A percentile compares a stretch with the other conserved stretches of the same genome.
Evolutionary conservation across 2,888 invertebrate species (phyloP).

Genomic region (Aproaerema taeniolella): DNA sequence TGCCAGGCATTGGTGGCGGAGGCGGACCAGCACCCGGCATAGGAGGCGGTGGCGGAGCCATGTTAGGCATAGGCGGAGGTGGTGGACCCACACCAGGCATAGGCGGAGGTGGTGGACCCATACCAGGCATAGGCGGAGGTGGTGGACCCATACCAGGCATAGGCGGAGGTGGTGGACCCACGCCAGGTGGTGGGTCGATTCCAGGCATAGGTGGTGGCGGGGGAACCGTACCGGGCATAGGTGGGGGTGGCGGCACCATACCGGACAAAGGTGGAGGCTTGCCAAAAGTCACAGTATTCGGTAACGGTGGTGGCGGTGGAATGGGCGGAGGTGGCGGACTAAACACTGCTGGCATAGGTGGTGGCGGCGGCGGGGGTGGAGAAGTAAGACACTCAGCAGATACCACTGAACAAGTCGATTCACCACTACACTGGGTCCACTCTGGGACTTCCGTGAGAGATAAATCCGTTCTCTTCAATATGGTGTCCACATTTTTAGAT

Average conservation of each 20-base stretch:
- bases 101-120: constrained; percentile 44
- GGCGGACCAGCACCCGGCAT: constrained; percentile 39
- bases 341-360: constrained; percentile 46
- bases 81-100: constrained; percentile 50
- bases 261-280: constrained; percentile 40
- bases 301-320: constrained; percentile 19
- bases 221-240: constrained; percentile 47
- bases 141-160: constrained; percentile 49
- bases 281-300: constrained; percentile 9
- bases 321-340: constrained; percentile 49
- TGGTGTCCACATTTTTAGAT: too few species aligned
- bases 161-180: constrained; percentile 50
- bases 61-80: constrained; percentile 50
- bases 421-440: too few species aligned
- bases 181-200: constrained; percentile 46
- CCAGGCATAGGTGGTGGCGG: constrained; percentile 44
- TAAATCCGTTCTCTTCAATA: too few species aligned
- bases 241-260: constrained; percentile 46
- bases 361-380: constrained; percentile 43
- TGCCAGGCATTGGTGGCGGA: constrained; percentile 49
- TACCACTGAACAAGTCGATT: too few species aligned
- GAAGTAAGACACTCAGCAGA: too few species aligned
- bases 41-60: constrained; percentile 42
- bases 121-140: constrained; percentile 48
- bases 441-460: too few species aligned